Base-by-base conservation (phyloP, 1,140 invertebrate species). In the Euglossa dilemma region DNA sequence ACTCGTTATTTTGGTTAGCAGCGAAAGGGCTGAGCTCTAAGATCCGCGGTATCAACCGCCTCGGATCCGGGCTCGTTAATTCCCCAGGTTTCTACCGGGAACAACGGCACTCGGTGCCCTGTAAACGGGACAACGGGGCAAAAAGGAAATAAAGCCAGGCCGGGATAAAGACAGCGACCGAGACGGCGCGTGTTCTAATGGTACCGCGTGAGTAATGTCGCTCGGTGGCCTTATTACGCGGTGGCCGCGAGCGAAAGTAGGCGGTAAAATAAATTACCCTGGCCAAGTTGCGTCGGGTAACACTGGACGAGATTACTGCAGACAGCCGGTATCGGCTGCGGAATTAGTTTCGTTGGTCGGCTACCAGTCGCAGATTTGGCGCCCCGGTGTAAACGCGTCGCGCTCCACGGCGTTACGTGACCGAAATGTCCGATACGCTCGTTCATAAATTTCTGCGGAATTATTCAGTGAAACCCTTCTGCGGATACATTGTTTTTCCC, bases 341-440 rank as follows among this genome's bases (percentile, higher is more conserved):
- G 80, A 87, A 87, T 87, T 87, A 87, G 80, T 79, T 87, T 84
- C 86, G 85, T 84, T 75, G 83, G 69, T 47, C 57, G 80, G 75
- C 23, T 57, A 79, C 71, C 25, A 47, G 47, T 16, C 54, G n/a
- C 67, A 87, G 87, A 85, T 89, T 90, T 89, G 89, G 84, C 81
- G 80, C 85, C 81, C 73, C 67, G 70, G 64, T 73, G 76, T 59
- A 80, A 85, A 76, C 82, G 88, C 83, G 84, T 80, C 79, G 70
- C 67, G 56, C 64, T n/a, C 83, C 69, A 84, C 80, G 84, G 81
- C 80, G 57, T 71, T 88, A 87, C 87, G 87, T 87, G 86, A 88
- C 78, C 63, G 64, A 85, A 87, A 88, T 85, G 87, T 80, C 57
- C 73, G 80, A 88, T 84, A 59, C 25, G 16, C 56, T 54, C 57